Conservation (phyloP, 2,113 vertebrate genomes). For the Percopsis transmontana region DNA sequence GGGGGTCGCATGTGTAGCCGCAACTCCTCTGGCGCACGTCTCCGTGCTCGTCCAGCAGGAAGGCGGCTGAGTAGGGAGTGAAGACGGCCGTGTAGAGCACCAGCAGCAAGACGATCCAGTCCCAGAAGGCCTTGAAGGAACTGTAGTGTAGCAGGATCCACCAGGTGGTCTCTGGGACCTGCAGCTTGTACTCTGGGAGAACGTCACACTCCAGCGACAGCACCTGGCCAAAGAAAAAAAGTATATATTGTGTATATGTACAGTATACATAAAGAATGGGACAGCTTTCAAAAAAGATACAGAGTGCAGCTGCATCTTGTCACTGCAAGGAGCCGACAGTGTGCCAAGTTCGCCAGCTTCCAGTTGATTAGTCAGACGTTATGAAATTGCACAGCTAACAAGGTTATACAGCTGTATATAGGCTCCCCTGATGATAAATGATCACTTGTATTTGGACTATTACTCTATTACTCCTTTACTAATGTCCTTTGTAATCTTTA, state of each 20-base stretch:
- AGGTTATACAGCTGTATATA: too few relatives aligned
- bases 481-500: too few relatives aligned
- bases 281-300: too few relatives aligned
- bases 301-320: too few relatives aligned
- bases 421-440: too few relatives aligned
- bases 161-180: constrained; percentile 86
- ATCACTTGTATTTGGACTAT: too few relatives aligned
- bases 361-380: too few relatives aligned
- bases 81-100: constrained; percentile 96
- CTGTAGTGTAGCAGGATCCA: constrained; percentile 96
- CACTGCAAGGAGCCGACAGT: too few relatives aligned
- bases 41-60: constrained; percentile 88
- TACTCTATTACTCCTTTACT: too few relatives aligned
- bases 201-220: constrained; percentile 92
- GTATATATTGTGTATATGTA: not conserved
- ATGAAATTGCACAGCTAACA: too few relatives aligned
- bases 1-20: constrained; percentile 87
- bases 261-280: too few relatives aligned
- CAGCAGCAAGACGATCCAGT: constrained; percentile 95
- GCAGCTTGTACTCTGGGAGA: constrained; percentile 90
- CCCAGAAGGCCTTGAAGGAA: constrained; percentile 96
- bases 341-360: too few relatives aligned
- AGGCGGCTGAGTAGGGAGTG: constrained; percentile 92
- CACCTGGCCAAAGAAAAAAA: constrained; percentile 75
- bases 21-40: constrained; percentile 82